A percentile compares a stretch with the other conserved stretches of the same genome.
These are phyloP conservation scores for Sinella curviseta DNA, from an alignment of 1,140 invertebrate species.

Conservation along the genomic window DNA sequence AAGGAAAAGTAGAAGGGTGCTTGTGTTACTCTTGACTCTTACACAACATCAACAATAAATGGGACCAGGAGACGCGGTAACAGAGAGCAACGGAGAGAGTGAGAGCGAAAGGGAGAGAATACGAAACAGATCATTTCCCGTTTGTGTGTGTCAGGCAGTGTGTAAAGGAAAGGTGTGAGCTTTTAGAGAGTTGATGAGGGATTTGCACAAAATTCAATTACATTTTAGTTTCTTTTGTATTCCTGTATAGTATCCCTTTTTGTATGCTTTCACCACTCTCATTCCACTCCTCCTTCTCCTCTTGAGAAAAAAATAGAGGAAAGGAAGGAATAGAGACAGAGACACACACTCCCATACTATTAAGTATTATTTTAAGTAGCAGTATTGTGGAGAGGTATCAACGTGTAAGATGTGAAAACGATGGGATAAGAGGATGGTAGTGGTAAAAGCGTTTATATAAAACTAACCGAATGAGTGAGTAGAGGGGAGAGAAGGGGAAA, in stretches of 20 bases:
- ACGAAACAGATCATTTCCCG: background rate
- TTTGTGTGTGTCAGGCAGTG: background rate
- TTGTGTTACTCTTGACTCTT: no score
- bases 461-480: background rate
- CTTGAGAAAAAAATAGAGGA: background rate
- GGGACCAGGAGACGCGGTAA: no score
- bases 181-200: conserved; percentile 4
- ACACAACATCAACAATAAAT: no score
- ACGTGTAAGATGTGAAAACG: no score
- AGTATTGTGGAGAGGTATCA: no score
- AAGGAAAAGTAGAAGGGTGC: no score
- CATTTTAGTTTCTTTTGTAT: background rate
- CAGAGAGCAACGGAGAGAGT: no score
- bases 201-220: conserved; percentile 14
- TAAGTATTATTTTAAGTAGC: no score
- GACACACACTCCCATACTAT: background rate
- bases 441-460: no score
- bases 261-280: background rate
- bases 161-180: background rate
- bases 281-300: background rate
- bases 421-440: no score
- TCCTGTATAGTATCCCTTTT: background rate
- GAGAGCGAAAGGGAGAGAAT: no score
- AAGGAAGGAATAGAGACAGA: no score
- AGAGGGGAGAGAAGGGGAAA: background rate